Evolutionary conservation across 1,140 invertebrate genomes (phyloP), one percentile per base, ranked within the genome.

Genomic region (Psix sp.): DNA sequence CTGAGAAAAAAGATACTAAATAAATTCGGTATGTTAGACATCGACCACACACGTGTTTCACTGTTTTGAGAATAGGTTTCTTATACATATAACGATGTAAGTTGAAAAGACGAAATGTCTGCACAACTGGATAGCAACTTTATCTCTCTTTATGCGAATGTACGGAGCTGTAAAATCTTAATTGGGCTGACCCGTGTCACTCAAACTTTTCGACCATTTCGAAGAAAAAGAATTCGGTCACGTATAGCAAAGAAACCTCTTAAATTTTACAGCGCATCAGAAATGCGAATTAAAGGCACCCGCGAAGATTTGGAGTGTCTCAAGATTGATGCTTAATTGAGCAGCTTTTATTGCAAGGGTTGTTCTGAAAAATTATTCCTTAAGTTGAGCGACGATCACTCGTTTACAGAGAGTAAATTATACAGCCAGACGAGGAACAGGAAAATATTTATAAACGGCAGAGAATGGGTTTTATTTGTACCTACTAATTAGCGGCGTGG

Each of bases 131-230:
- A 77, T 68, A 67, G 16, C 31, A 63, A 67, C 40, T 79, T 80
- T 78, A 77, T 72, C n/a, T n/a, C n/a, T n/a, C n/a, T n/a, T n/a
- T n/a, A n/a, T n/a, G n/a, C n/a, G n/a, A n/a, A n/a, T n/a, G n/a
- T n/a, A n/a, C n/a, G n/a, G n/a, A n/a, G n/a, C n/a, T n/a, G n/a
- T 79, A 76, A 80, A 80, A 73, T 78, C 76, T 80, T 80, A 80
- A 80, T 80, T 80, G 76, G 72, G 59, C 71, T 59, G 56, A 63
- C 68, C 74, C 75, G 71, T 68, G 73, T 71, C 70, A 66, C 48
- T 74, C 54, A 38, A 38, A 66, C 29, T 40, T 40, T 57, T 59
- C 39, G 67, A 66, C 39, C 7, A 40, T 15, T 60, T 66, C 62
- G 48, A 16, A 31, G 59, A 71, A 71, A 57, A 71, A 71, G 45